Conservation (phyloP, 2,797 vertebrate species). For the Gobio occitaniae region DNA sequence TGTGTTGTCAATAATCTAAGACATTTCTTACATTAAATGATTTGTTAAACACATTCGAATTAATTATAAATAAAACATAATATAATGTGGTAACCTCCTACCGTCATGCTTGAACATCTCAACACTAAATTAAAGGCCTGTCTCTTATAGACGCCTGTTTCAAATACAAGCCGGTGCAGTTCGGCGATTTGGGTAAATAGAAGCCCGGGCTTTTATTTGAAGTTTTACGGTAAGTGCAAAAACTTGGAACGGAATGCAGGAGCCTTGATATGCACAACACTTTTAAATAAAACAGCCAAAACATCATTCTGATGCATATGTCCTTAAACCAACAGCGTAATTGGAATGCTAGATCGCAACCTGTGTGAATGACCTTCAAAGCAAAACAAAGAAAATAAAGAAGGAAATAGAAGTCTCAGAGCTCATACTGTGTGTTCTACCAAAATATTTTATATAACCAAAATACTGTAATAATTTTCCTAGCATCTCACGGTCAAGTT, state of each 20-base stretch:
- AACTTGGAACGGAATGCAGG: neutral
- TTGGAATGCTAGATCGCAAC: neutral
- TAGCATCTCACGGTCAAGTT: neutral
- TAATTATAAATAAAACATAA: too few species aligned
- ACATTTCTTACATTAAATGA: too few species aligned
- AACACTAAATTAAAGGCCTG: too few species aligned
- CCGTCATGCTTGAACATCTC: too few species aligned
- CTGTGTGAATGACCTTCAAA: neutral
- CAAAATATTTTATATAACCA: neutral
- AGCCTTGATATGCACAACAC: constrained; percentile 3
- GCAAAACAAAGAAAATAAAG: neutral
- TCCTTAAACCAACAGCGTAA: neutral
- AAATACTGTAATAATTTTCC: neutral
- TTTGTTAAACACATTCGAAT: too few species aligned
- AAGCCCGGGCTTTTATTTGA: too few species aligned
- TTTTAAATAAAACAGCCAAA: neutral
- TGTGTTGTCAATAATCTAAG: too few species aligned
- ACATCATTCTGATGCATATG: neutral
- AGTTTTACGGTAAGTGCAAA: too few species aligned
- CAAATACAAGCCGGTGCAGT: too few species aligned
- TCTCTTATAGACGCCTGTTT: too few species aligned
- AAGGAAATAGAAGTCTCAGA: neutral
- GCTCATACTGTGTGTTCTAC: neutral
- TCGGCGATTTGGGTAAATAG: too few species aligned
- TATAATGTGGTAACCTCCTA: too few species aligned